Base-by-base conservation (phyloP, 2,888 invertebrate species). In the Epirrhoe alternata region DNA sequence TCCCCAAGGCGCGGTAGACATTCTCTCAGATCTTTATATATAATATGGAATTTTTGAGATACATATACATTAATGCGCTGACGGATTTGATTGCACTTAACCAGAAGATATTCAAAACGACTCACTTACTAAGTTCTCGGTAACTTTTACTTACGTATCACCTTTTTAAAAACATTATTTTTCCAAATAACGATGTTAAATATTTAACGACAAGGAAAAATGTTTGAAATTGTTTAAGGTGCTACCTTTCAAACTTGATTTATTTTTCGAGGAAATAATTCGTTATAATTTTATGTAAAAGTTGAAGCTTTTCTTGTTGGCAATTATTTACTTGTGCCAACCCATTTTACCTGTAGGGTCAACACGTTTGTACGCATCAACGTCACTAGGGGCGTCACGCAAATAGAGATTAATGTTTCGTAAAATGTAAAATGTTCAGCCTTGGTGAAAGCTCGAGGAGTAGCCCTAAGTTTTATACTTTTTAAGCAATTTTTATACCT, bases 331-430 rank as follows among this genome's bases (percentile, higher is more conserved):
- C 30, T 30, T 49, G n/a, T 1, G 60, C 54, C 30, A 54, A 70
- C 65, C 72, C 72, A 67, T 65, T 68, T 69, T 66, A 70, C 59
- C 24, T 53, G 60, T 45, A 49, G 65, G 72, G 70, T 57, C 63
- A 56, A 33, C 62, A 56, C 58, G 62, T 68, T 65, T 61, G 67
- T 66, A 64, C 66, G 54, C 62, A 62, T 71, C 72, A 68, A 69
- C 62, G 68, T 71, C 71, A 42, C 68, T 67, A 66, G 62, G 64
- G 62, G n/a, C 58, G 71, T 69, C 71, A 64, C 68, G 52, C 60
- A 69, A 74, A 74, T 72, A 72, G 64, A 71, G 70, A 72, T 72
- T 68, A 66, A 72, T 72, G 70, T 57, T 45, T 45, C 50, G 55
- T 64, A 62, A 64, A 66, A 61, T 64, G 63, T 71, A 66, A 66